These are phyloP conservation scores for Leucozona laternaria DNA, from an alignment of 2,888 invertebrate genomes.

Conservation along the genomic window DNA sequence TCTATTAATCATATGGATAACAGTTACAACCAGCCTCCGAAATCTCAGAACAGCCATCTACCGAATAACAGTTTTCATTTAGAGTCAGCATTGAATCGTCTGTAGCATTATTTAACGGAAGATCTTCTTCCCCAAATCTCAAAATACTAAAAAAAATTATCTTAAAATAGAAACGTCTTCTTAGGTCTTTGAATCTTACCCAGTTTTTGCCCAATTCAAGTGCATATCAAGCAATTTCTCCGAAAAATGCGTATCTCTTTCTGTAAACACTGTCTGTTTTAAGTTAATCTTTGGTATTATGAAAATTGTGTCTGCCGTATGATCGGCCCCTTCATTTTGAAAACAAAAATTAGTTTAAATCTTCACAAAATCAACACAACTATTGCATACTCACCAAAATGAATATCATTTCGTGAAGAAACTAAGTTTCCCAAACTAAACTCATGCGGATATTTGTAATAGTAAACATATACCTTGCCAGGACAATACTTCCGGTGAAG, in stretches of 20 bases:
- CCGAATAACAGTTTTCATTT: constrained; percentile 52
- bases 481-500: constrained; percentile 85
- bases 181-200: constrained; percentile 27
- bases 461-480: constrained; percentile 87
- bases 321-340: constrained; percentile 44
- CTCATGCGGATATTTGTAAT: constrained; percentile 86
- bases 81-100: constrained; percentile 21
- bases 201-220: constrained; percentile 29
- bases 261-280: background rate
- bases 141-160: constrained; percentile 3
- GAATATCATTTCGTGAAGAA: constrained; percentile 83
- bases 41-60: constrained; percentile 19
- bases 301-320: constrained; percentile 39
- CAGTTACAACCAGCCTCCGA: constrained; percentile 3
- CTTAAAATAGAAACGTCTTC: background rate
- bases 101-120: constrained; percentile 26
- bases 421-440: constrained; percentile 85
- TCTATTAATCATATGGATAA: constrained; percentile 16
- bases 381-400: constrained; percentile 84
- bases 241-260: constrained; percentile 25
- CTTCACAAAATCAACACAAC: background rate
- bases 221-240: constrained; percentile 40
- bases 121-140: constrained; percentile 16
- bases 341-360: too few relatives aligned
- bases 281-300: constrained; percentile 7